phyloP scores from a whole-genome alignment of 2,888 invertebrate genomes.

The Ichneumoninae sp. region DNA sequence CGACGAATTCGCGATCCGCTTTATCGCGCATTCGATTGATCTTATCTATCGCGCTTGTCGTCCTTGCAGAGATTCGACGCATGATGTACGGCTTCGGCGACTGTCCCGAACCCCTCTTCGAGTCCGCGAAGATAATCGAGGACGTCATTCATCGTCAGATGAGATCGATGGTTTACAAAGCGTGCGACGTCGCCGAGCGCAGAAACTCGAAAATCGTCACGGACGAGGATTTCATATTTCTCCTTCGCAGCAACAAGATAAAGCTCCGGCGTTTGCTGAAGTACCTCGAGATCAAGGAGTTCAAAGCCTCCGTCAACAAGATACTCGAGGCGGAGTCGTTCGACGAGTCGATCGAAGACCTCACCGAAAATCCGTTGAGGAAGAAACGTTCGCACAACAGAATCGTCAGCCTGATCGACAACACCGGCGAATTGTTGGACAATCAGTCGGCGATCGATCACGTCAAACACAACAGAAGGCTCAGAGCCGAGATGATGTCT shows the following conservation, averaged over 20 bases:
- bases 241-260: constrained; percentile 92
- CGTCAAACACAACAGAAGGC: constrained; percentile 86
- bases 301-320: constrained; percentile 85
- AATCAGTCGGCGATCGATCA: constrained; percentile 87
- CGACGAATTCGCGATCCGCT: not conserved
- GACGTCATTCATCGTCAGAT: constrained; percentile 93
- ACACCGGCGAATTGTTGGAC: constrained; percentile 81
- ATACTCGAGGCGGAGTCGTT: constrained; percentile 77
- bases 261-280: constrained; percentile 91
- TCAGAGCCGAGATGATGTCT: constrained; percentile 86
- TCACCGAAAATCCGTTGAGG: constrained; percentile 64
- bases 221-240: constrained; percentile 91
- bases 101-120: constrained; percentile 91
- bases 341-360: constrained; percentile 84
- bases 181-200: constrained; percentile 88
- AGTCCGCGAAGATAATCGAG: constrained; percentile 94
- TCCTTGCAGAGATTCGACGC: constrained; percentile 88
- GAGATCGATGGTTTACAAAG: constrained; percentile 91
- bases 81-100: constrained; percentile 99
- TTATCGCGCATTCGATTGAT: not conserved
- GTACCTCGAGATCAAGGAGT: constrained; percentile 86
- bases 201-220: constrained; percentile 85
- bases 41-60: too few species aligned
- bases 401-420: constrained; percentile 81
- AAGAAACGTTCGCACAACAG: constrained; percentile 69